These are phyloP conservation scores for Cardiocondyla obscurior DNA, from an alignment of 1,140 invertebrate genomes.

Conservation along the genomic window DNA sequence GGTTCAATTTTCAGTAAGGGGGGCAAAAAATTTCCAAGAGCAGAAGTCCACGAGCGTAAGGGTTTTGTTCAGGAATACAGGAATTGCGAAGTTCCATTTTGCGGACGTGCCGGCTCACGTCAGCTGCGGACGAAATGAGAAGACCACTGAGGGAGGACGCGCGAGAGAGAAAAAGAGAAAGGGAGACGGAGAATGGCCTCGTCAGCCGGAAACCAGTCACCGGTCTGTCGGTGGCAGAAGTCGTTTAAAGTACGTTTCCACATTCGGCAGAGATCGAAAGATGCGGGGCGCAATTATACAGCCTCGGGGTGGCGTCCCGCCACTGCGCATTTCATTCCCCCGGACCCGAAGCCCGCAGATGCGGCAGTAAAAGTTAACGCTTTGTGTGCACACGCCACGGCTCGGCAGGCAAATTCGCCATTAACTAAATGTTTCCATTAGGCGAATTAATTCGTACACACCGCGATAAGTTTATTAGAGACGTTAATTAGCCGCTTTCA, in stretches of 20 bases:
- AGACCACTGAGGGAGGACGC: slow-evolving; percentile 8
- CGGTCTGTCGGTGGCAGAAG: slow-evolving; percentile 61
- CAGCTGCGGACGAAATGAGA: slow-evolving; percentile 1
- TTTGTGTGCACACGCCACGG: background rate
- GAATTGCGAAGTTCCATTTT: slow-evolving; percentile 47
- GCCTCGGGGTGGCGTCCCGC: background rate
- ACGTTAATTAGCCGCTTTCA: background rate
- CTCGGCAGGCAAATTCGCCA: background rate
- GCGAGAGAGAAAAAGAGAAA: slow-evolving; percentile 32
- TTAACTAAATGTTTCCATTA: background rate
- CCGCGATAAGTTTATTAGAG: background rate
- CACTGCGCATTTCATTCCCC: slow-evolving; percentile 9
- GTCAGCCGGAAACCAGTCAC: slow-evolving; percentile 67
- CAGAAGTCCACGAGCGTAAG: slow-evolving; percentile 12
- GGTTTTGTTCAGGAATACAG: slow-evolving; percentile 7
- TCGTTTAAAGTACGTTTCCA: slow-evolving; percentile 56
- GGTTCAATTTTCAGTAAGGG: background rate
- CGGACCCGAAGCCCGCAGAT: background rate
- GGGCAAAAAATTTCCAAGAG: background rate
- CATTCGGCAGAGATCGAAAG: slow-evolving; percentile 42
- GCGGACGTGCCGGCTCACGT: slow-evolving; percentile 21
- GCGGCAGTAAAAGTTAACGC: slow-evolving; percentile 22
- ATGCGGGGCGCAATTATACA: slow-evolving; percentile 26
- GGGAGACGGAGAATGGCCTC: slow-evolving; percentile 38
- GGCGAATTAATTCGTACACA: background rate